Conservation (phyloP, 2,888 invertebrate genomes). For the Drosophila prolongata region DNA sequence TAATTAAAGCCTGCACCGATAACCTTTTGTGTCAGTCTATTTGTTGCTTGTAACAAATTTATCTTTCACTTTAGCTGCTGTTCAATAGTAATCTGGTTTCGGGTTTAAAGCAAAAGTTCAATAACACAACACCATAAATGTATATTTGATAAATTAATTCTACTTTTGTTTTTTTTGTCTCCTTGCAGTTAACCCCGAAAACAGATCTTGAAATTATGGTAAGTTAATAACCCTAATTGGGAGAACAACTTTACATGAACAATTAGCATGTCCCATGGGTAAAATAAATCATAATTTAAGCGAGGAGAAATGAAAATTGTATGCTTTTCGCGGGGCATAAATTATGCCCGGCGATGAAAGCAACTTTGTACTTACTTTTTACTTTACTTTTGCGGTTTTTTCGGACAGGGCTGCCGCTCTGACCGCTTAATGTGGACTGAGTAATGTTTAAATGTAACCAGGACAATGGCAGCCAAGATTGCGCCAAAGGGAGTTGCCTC, state of each 20-base stretch:
- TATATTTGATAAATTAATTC: constrained; percentile 35
- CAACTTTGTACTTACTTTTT: constrained; percentile 54
- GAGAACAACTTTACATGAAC: constrained; percentile 61
- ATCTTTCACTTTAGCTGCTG: constrained; percentile 30
- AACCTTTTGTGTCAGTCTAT: constrained; percentile 69
- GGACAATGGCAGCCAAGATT: constrained; percentile 64
- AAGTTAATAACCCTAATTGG: constrained; percentile 67
- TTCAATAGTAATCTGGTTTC: constrained; percentile 21
- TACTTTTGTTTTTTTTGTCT: constrained; percentile 21
- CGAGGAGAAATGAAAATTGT: constrained; percentile 61
- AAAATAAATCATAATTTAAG: constrained; percentile 75
- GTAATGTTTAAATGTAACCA: constrained; percentile 79
- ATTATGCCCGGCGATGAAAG: constrained; percentile 41
- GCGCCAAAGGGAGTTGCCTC: constrained; percentile 40
- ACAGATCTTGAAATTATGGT: constrained; percentile 65
- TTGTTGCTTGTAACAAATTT: constrained; percentile 13
- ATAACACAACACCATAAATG: constrained; percentile 52
- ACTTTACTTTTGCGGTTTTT: constrained; percentile 19
- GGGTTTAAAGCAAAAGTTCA: constrained; percentile 51
- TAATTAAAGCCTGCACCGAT: constrained; percentile 66
- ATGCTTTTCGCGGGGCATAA: constrained; percentile 50
- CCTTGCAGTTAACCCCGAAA: constrained; percentile 55
- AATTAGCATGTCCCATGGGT: constrained; percentile 70
- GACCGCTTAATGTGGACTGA: constrained; percentile 79
- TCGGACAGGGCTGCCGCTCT: constrained; percentile 48